Percentiles rank a stretch among this genome's conserved stretches.
These are phyloP conservation scores for Paramuricea clavata DNA, from an alignment of 92 coral and sea anemone genomes.

Conservation along the genomic window DNA sequence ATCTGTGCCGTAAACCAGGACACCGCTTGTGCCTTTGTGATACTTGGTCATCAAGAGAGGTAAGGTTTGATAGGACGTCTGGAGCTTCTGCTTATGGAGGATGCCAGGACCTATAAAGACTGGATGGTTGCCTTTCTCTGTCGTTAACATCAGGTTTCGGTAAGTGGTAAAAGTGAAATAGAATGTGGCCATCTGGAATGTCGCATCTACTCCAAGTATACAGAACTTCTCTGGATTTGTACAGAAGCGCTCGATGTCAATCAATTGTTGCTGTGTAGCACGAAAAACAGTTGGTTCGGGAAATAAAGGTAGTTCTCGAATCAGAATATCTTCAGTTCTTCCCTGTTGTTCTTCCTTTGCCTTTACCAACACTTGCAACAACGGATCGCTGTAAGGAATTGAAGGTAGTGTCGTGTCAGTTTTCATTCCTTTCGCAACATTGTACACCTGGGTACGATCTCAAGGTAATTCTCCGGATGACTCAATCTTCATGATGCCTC, in stretches of 20 bases:
- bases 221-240: conserved; percentile 52
- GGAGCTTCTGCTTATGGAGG: conserved; percentile 67
- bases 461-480: conserved; percentile 29
- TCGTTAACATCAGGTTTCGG: conserved; percentile 53
- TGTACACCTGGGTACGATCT: conserved; percentile 41
- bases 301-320: conserved; percentile 49
- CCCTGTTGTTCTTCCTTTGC: conserved; percentile 32
- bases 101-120: conserved; percentile 70
- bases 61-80: conserved; percentile 2
- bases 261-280: conserved; percentile 43
- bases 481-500: conserved; percentile 42
- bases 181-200: conserved; percentile 55
- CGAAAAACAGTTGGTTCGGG: conserved; percentile 60
- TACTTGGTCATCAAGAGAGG: conserved; percentile 44
- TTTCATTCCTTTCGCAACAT: conserved; percentile 1
- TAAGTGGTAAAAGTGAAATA: conserved; percentile 64
- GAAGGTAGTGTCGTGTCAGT: background rate
- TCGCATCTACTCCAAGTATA: conserved; percentile 61
- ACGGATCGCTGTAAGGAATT: conserved; percentile 6
- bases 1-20: conserved; percentile 33
- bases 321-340: conserved; percentile 9
- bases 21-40: background rate
- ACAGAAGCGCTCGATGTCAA: conserved; percentile 59
- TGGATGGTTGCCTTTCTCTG: conserved; percentile 54
- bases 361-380: conserved; percentile 40